Evolutionary conservation across 2,888 invertebrate species (phyloP).

Genomic region (Melanostoma scalare): DNA sequence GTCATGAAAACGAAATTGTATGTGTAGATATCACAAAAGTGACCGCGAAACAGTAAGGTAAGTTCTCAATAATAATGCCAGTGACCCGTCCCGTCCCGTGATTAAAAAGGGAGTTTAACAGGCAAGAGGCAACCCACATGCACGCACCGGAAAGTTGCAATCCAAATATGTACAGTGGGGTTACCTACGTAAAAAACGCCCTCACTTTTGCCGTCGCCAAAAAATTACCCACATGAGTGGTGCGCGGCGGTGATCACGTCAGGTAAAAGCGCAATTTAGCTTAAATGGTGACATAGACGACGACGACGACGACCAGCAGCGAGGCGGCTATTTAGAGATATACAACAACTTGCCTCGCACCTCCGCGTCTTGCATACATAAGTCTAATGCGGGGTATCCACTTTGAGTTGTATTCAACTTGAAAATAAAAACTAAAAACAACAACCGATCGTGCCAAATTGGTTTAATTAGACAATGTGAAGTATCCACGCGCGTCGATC

Average conservation of each 20-base stretch:
- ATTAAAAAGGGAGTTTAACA: conserved; percentile 38
- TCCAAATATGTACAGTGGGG: conserved; percentile 57
- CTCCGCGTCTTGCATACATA: conserved; percentile 63
- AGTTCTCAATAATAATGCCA: conserved; percentile 43
- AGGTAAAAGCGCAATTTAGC: conserved; percentile 70
- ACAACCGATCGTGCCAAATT: conserved; percentile 67
- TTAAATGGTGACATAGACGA: conserved; percentile 67
- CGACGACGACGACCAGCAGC: conserved; percentile 45
- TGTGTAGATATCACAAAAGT: not conserved
- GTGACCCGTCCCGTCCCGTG: conserved; percentile 50
- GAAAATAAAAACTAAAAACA: conserved; percentile 20
- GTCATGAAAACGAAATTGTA: conserved; percentile 33
- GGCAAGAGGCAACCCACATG: conserved; percentile 50
- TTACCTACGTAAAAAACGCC: conserved; percentile 70
- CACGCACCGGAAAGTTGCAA: conserved; percentile 67
- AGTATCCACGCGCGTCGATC: conserved; percentile 70
- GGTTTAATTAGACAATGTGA: conserved; percentile 70
- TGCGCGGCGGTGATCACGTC: conserved; percentile 46
- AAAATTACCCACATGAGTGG: conserved; percentile 64
- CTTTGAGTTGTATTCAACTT: conserved; percentile 43
- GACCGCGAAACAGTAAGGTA: conserved; percentile 28
- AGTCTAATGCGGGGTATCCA: conserved; percentile 65
- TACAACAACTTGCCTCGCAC: conserved; percentile 43
- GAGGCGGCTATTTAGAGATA: conserved; percentile 63
- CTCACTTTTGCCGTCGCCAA: conserved; percentile 70